phyloP scores from a whole-genome alignment of 2,888 invertebrate species.

The Cyclophora punctaria region DNA sequence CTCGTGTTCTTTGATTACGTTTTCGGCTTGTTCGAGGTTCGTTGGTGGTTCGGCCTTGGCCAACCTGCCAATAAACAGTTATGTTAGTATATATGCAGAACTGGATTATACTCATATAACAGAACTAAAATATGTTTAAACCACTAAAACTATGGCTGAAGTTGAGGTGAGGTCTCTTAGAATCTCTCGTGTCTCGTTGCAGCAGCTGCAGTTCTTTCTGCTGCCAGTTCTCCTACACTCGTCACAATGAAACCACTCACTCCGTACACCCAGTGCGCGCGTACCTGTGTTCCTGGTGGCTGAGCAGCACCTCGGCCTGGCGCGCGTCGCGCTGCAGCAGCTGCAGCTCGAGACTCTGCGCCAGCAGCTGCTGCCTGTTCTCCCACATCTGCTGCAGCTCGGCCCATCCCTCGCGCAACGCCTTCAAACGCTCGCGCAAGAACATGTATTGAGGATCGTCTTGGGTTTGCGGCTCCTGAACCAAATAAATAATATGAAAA shows the following conservation, averaged over 20 bases:
- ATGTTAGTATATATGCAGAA: too few relatives aligned
- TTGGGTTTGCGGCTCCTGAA: conserved; percentile 85
- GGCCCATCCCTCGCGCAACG: conserved; percentile 98
- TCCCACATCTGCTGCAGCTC: conserved; percentile 99
- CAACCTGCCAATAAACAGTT: conserved; percentile 57
- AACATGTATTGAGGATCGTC: conserved; percentile 99
- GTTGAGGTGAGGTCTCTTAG: not conserved
- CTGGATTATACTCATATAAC: too few relatives aligned
- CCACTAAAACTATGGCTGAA: not conserved
- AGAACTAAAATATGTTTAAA: not conserved
- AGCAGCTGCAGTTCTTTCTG: too few relatives aligned
- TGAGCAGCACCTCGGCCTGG: conserved; percentile 97
- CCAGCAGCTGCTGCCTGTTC: conserved; percentile 94
- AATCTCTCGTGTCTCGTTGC: not conserved
- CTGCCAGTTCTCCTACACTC: too few relatives aligned
- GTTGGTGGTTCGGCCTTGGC: conserved; percentile 97
- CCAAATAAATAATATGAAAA: not conserved
- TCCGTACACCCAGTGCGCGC: too few relatives aligned
- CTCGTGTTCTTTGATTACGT: conserved; percentile 96
- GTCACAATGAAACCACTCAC: too few relatives aligned
- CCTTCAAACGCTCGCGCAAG: conserved; percentile 97
- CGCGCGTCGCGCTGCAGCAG: conserved; percentile 97
- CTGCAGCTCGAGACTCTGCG: conserved; percentile 96
- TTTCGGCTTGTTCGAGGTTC: conserved; percentile 97
- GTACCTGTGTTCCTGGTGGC: conserved; percentile 96